Evolutionary conservation across 2,888 invertebrate species (phyloP).

Genomic region (Acleris sparsana): DNA sequence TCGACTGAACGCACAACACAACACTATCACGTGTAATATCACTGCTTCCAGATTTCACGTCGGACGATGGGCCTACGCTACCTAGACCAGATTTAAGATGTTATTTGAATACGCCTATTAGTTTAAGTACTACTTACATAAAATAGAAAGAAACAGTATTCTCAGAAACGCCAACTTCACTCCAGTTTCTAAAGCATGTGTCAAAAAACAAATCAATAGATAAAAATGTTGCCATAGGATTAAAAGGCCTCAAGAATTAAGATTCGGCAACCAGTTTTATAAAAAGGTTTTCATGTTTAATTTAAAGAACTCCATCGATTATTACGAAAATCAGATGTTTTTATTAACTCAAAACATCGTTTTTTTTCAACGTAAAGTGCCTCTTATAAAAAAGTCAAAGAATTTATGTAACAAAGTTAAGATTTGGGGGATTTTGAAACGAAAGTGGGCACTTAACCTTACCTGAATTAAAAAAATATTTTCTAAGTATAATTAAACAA

Average conservation of each 20-base stretch:
- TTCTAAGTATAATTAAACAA: too few species aligned
- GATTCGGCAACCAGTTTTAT: not conserved
- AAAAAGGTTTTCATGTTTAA: not conserved
- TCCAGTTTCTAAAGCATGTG: slow-evolving; percentile 41
- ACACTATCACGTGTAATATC: slow-evolving; percentile 19
- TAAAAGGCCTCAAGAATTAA: not conserved
- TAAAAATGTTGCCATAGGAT: slow-evolving; percentile 26
- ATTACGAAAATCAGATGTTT: too few species aligned
- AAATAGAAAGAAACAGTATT: slow-evolving; percentile 71
- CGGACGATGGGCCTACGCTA: slow-evolving; percentile 38
- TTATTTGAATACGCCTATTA: slow-evolving; percentile 58
- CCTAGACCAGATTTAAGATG: slow-evolving; percentile 49
- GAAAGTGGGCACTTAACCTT: too few species aligned
- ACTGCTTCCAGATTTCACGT: slow-evolving; percentile 14
- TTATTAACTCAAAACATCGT: too few species aligned
- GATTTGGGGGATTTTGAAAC: too few species aligned
- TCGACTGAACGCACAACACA: slow-evolving; percentile 21
- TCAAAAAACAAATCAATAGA: slow-evolving; percentile 36
- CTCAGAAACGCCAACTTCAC: slow-evolving; percentile 75
- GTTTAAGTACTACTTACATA: slow-evolving; percentile 68
- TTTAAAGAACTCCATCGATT: too few species aligned
- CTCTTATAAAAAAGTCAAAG: too few species aligned
- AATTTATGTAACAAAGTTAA: too few species aligned
- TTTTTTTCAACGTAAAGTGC: too few species aligned
- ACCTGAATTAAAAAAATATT: too few species aligned